These are phyloP conservation scores for Xanthia togata DNA, from an alignment of 2,888 invertebrate genomes.

Conservation along the genomic window DNA sequence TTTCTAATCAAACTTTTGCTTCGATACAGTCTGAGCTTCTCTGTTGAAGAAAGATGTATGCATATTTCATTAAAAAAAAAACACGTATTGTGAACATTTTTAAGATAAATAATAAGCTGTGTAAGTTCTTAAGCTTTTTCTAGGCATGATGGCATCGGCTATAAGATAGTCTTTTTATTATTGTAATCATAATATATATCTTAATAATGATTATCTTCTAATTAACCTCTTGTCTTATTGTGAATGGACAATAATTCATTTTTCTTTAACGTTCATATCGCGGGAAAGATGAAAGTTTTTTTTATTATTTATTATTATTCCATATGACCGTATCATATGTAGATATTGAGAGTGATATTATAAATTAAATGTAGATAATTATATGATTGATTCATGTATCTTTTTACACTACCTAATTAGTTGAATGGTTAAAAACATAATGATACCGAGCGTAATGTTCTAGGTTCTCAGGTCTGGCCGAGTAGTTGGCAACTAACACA, in stretches of 20 bases:
- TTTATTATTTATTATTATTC: constrained; percentile 11
- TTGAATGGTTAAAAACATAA: not conserved
- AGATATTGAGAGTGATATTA: constrained; percentile 4
- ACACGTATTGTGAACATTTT: too few relatives aligned
- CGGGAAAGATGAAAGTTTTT: constrained; percentile 25
- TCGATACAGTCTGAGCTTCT: constrained; percentile 1
- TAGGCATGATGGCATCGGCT: too few relatives aligned
- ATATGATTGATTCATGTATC: not conserved
- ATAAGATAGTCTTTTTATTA: too few relatives aligned
- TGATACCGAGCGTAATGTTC: not conserved
- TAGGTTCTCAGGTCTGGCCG: not conserved
- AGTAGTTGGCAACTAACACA: too few relatives aligned
- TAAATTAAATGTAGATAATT: not conserved
- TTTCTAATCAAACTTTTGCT: constrained; percentile 54
- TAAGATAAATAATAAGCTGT: not conserved
- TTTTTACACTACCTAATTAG: not conserved
- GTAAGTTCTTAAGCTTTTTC: not conserved
- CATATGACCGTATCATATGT: not conserved
- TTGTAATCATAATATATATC: too few relatives aligned
- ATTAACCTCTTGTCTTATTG: not conserved
- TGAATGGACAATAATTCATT: not conserved
- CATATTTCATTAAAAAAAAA: constrained; percentile 5
- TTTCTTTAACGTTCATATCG: constrained; percentile 1
- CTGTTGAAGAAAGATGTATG: constrained; percentile 15
- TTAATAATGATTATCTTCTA: not conserved